Conservation (phyloP, 2,888 invertebrate species). For the Polydrusus pterygomalis region DNA sequence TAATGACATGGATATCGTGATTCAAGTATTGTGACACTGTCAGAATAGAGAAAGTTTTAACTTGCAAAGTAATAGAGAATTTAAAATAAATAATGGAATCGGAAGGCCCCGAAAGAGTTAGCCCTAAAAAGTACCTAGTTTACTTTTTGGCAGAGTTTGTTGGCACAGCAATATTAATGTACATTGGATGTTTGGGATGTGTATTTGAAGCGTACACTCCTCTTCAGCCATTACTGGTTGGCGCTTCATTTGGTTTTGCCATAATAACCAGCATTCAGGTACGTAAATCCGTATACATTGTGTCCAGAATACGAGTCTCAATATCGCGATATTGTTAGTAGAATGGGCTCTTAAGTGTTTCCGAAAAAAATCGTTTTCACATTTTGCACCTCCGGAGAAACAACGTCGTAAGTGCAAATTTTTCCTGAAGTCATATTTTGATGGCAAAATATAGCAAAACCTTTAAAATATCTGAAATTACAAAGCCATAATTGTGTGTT, state of each 20-base stretch:
- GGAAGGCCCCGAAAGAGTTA: not conserved
- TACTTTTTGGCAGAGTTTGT: conserved; percentile 75
- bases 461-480: no score
- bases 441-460: no score
- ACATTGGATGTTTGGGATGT: conserved; percentile 84
- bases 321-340: no score
- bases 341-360: no score
- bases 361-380: no score
- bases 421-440: no score
- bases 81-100: conserved; percentile 1
- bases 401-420: no score
- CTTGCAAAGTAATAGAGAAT: not conserved
- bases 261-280: conserved; percentile 51
- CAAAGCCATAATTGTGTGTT: no score
- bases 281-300: not conserved
- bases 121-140: not conserved
- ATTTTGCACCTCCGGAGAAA: no score
- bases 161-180: conserved; percentile 80
- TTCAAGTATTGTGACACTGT: not conserved
- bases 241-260: conserved; percentile 52
- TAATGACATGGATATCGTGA: not conserved
- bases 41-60: not conserved
- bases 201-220: conserved; percentile 44
- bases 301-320: no score
- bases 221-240: conserved; percentile 53